Evolutionary conservation across 1,140 invertebrate genomes (phyloP).

Genomic region (Chionoecetes opilio): DNA sequence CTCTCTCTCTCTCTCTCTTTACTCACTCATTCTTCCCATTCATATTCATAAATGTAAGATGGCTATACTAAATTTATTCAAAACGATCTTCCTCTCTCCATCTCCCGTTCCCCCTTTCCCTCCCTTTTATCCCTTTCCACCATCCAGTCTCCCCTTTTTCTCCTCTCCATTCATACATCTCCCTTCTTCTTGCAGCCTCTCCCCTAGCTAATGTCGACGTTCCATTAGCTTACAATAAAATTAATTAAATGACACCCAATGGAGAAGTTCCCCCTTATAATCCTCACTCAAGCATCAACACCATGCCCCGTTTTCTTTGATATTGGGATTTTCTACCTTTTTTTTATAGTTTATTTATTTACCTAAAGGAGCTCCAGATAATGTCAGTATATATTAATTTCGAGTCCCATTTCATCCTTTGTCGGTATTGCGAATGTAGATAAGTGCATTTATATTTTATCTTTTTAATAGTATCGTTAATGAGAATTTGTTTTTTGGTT

Average conservation of each 20-base stretch:
- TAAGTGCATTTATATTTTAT: neutral
- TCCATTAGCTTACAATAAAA: neutral
- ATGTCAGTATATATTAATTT: neutral
- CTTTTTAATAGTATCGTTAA: neutral
- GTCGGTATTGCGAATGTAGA: neutral
- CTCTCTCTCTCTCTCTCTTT: neutral
- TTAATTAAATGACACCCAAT: neutral
- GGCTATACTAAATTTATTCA: neutral
- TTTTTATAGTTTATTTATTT: neutral
- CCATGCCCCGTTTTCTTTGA: neutral
- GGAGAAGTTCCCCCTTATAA: neutral
- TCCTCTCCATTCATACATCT: neutral
- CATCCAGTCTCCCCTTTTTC: neutral
- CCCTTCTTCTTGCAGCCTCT: neutral
- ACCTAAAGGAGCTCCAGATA: neutral
- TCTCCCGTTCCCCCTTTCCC: neutral
- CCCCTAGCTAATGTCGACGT: neutral
- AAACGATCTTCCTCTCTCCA: neutral
- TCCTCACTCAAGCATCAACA: neutral
- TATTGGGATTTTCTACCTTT: neutral
- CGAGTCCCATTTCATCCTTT: neutral
- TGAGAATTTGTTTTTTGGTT: neutral
- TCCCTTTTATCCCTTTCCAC: neutral
- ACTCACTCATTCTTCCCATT: neutral
- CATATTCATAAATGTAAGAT: neutral